phyloP scores from a whole-genome alignment of 2,113 vertebrate species.

The Addax nasomaculatus region DNA sequence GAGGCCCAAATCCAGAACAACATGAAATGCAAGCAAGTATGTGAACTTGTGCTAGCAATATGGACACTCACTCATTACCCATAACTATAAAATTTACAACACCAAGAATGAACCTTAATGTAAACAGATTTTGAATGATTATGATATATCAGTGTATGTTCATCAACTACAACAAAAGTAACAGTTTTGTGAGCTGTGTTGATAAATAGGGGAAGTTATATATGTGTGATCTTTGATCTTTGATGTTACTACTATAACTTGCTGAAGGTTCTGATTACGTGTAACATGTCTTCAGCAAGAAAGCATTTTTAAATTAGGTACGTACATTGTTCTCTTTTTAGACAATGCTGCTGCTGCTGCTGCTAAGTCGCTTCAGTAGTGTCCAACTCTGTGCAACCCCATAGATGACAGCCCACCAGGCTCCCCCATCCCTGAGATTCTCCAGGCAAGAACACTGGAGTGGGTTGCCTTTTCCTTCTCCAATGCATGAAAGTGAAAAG shows the following conservation, averaged over 20 bases:
- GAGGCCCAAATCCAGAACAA: background rate
- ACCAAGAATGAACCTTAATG: background rate
- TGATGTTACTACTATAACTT: background rate
- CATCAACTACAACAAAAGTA: background rate
- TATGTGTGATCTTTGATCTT: background rate
- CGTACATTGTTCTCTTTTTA: background rate
- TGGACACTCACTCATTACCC: too few relatives aligned
- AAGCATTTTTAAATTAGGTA: background rate
- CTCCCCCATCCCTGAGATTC: too few relatives aligned
- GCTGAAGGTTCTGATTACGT: background rate
- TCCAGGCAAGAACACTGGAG: too few relatives aligned
- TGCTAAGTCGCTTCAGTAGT: rapidly evolving
- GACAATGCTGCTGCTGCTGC: background rate
- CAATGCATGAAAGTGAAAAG: too few relatives aligned
- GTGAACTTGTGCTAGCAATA: background rate
- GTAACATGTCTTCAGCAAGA: background rate
- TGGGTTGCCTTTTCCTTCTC: too few relatives aligned
- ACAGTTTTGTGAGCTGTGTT: background rate
- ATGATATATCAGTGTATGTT: background rate
- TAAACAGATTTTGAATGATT: background rate
- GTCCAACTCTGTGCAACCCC: too few relatives aligned
- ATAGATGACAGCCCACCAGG: too few relatives aligned
- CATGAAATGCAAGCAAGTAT: background rate
- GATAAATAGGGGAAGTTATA: background rate
- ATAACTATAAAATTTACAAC: background rate